Percentiles rank a stretch among this genome's conserved stretches.
These are phyloP conservation scores for Danionella dracula DNA, from an alignment of 2,797 vertebrate genomes.

Conservation along the genomic window DNA sequence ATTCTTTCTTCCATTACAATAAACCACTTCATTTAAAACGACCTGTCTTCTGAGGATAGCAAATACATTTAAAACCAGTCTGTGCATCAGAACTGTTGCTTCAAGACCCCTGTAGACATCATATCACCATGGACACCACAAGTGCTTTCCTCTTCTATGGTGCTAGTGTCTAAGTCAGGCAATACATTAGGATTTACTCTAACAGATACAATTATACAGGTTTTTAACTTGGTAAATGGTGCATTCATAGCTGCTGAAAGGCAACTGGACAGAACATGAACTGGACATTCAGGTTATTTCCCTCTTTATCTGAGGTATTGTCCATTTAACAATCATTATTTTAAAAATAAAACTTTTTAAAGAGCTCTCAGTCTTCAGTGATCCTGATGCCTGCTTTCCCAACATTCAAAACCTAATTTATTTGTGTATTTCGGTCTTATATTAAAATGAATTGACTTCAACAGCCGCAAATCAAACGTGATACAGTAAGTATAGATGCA, in stretches of 20 bases:
- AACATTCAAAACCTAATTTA: neutral
- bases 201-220: conserved; percentile 19
- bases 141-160: conserved; percentile 20
- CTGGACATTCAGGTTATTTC: conserved; percentile 19
- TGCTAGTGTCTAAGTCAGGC: conserved; percentile 13
- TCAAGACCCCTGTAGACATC: conserved; percentile 2
- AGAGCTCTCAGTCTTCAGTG: neutral
- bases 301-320: neutral
- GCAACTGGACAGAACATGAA: conserved; percentile 30
- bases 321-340: too few species aligned
- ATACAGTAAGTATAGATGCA: too few species aligned
- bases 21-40: neutral
- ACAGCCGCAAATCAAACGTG: too few species aligned
- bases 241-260: conserved; percentile 29
- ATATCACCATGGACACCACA: conserved; percentile 31
- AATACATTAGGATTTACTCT: conserved; percentile 10
- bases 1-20: neutral
- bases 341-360: conserved; percentile 29
- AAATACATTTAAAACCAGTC: neutral
- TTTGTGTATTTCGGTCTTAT: too few species aligned
- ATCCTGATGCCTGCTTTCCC: neutral
- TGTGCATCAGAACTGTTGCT: neutral
- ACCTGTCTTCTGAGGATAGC: neutral
- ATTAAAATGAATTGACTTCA: too few species aligned
- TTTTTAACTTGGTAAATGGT: conserved; percentile 42